Evolutionary conservation across 2,888 invertebrate species (phyloP), one percentile per base, ranked within the genome.

Genomic region (Himalopsyche japonica): DNA sequence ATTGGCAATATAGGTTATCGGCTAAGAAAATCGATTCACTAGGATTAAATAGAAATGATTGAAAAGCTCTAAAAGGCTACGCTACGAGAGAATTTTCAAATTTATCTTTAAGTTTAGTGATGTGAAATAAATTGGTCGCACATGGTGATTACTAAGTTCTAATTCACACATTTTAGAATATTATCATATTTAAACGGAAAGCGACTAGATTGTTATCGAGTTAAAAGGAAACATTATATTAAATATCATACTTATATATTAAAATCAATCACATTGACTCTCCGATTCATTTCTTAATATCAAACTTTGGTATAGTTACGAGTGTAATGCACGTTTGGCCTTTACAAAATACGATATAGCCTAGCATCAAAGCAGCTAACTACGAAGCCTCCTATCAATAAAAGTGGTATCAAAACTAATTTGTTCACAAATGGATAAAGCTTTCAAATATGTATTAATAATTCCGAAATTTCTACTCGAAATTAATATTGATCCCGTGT

Each of bases 271-370:
- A 81, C 81, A 81, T 81, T 70, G 30, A 57, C 20, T 20, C 15
- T 79, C 79, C 48, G 47, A 79, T 79, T 18, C 48, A 57, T 24
- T 47, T 20, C 79, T 47, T 79, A 79, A 79, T 79, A 79, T 70
- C 32, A 70, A 70, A 43, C 20, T 82, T 78, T 79, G 70, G 70
- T 79, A 37, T 76, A 30, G 76, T 79, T 80, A 80, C 24, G 83
- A 78, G 87, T 79, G 81, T 85, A 86, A 87, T 86, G 79, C 83
- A 85, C 86, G 47, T 87, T 85, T 79, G 86, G 87, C 85, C 85
- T 81, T 83, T 84, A 84, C 57, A 86, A 48, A 80, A 81, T 86
- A 84, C 78, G 20, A 80, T 80, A 70, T 34, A 43, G 48, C 43
- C 76, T 80, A 18, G 48, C 76, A 81, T 80, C 24, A 80, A 70